Evolutionary conservation across 2,888 invertebrate genomes (phyloP), one percentile per base, ranked within the genome.

Genomic region (Eutolmus rufibarbis): DNA sequence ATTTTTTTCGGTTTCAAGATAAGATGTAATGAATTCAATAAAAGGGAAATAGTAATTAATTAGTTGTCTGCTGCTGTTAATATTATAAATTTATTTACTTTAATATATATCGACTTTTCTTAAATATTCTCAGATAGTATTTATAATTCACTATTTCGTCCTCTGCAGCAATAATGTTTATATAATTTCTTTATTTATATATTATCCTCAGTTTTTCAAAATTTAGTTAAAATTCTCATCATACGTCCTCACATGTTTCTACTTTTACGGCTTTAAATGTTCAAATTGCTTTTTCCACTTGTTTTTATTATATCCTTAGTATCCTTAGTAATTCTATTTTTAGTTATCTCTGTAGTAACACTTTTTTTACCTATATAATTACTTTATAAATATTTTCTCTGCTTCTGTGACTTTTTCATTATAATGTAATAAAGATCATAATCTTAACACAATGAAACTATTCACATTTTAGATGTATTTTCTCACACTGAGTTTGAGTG

Each of bases 211-310:
- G 34, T 37, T 66, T 79, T 79, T 79, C 79, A 79, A 46, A 79
- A 46, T 66, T 84, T 66, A 84, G 66, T 84, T 84, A 84, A 84
- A 84, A 84, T 37, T 84, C 57, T 66, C 66, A 84, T 23, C 57
- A 19, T 40, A 40, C 66, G 23, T 46, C 28, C 66, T 37, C 66
- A 82, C 37, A 14, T 23, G 66, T 23, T 66, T 28, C 19, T 66
- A 66, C 66, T 66, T 66, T 66, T 12, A 66, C 66, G 19, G 66
- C 12, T 57, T 84, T 84, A 23, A 66, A 84, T 66, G 66, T 66
- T 66, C 82, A 66, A 84, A 84, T 84, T 84, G 82, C 82, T 84
- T 81, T 81, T 81, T 46, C 43, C 66, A 66, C 57, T 84, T 84
- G 66, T 40, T 40, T 66, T 66, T 66, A 23, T 19, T 66, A 28